Base-by-base conservation (phyloP, 2,113 vertebrate genomes). In the Catharus minimus region DNA sequence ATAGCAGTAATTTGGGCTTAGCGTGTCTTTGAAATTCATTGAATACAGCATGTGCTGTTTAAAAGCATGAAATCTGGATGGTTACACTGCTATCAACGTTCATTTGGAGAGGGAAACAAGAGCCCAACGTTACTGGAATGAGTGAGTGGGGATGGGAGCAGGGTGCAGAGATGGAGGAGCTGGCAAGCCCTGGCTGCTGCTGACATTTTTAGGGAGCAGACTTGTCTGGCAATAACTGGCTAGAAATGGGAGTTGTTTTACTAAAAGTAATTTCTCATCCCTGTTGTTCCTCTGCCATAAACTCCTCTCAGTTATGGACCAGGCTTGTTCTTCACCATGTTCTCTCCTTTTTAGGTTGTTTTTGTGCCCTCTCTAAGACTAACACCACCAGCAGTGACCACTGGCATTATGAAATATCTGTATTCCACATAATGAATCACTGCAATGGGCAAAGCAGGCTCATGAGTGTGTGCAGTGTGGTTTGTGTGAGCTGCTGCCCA, bases 1-100 rank as follows among this genome's bases (percentile, higher is more conserved):
- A 96, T 96, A 96, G 96, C 93, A 93, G 94, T 95, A 96, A 96
- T 97, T 96, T 96, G 94, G 79, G 89, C 62, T 93, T 78, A 96
- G 93, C 75, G n/a, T 93, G 93, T 83, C 95, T 97, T 97, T 97
- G 95, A 97, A 97, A 96, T 97, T 93, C 93, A 97, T 95, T 92
- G 91, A 95, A 92, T 96, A 28, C 90, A 94, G 94, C 88, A 90
- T 88, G 88, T 88, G 95, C 96, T 93, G 82, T 93, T 97, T 95
- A 93, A 93, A 96, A 95, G 95, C 96, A 96, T 95, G 95, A 96
- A 96, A 95, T 94, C 89, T 57, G 83, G 86, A 93, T 93, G 68
- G 94, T 96, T 95, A 95, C 95, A 91, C 77, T 94, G 71, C 91
- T 89, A 91, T 90, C 91, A 82, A 89, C 49, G 39, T 93, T 88